Base-by-base conservation (phyloP, 2,888 invertebrate species). In the Yponomeuta cagnagella region DNA sequence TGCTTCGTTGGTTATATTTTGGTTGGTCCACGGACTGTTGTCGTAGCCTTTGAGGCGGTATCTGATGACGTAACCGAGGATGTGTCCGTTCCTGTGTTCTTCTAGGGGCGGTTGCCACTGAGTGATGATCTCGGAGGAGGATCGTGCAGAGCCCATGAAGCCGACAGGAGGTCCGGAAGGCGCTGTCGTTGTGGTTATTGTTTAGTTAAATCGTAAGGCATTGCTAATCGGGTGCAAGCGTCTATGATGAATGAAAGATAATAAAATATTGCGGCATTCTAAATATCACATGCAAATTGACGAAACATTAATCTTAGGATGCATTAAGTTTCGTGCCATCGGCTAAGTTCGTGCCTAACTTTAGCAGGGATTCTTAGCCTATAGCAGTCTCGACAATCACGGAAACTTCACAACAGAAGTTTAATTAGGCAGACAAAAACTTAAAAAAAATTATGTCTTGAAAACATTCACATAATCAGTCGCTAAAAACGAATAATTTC, bases 81-180 rank as follows among this genome's bases (percentile, higher is more conserved):
- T 97, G 82, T 97, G 96, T 0, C 99, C 99, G 82, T 99, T 99
- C 77, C 98, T 95, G 80, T 98, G 97, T 81, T 98, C 98, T 80
- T 98, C 97, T 10, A 97, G 90, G 0, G 99, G 99, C 43, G 98
- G 97, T 82, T 98, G 98, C 99, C 99, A 99, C 82, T 98, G 98
- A 0, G 98, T 97, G 79, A 98, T 98, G 73, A 99, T 98, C 87
- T 98, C 98, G 0, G 98, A 97, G 12, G 98, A 96, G 15, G 98
- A 98, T 73, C 98, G 94, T 0, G 99, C 98, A 0, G 98, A 98
- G 6, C 98, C 99, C 77, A 97, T 98, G 80, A 99, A 97, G 48
- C 98, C 98, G 70, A 97, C 94, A 0, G 99, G 99, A 2, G 99
- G 97, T 48, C 98, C 98, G 73, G 98, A 98, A 0, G 99, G 99